Percentiles rank a stretch among this genome's conserved stretches.
phyloP scores from a whole-genome alignment of 2,797 vertebrate genomes.

The Acropternis orthonyx region DNA sequence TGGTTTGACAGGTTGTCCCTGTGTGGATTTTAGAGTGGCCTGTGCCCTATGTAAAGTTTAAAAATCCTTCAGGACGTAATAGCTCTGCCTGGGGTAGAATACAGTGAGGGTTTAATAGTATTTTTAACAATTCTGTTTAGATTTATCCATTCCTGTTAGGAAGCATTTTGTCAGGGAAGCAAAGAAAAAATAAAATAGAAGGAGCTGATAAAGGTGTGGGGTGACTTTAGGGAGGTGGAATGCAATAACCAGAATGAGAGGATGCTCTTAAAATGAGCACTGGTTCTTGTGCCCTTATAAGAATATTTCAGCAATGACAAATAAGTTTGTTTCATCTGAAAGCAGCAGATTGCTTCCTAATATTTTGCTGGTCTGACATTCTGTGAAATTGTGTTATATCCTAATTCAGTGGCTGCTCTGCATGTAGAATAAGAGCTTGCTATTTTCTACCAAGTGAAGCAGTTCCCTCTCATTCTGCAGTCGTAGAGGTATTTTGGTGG shows the following conservation, averaged over 20 bases:
- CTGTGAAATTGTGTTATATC: slow-evolving; percentile 36
- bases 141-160: neutral
- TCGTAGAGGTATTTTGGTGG: neutral
- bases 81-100: neutral
- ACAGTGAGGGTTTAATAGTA: neutral
- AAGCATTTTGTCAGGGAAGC: neutral
- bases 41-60: neutral
- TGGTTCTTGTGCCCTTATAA: neutral
- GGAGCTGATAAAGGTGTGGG: neutral
- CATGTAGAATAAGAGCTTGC: neutral
- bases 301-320: slow-evolving; percentile 15
- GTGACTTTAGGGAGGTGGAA: neutral
- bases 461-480: neutral
- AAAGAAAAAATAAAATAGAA: slow-evolving; percentile 19
- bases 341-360: slow-evolving; percentile 20
- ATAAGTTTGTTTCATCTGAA: slow-evolving; percentile 44
- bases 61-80: neutral
- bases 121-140: neutral
- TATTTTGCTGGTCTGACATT: slow-evolving; percentile 27
- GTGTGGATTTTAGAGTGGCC: neutral
- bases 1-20: neutral
- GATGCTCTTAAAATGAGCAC: neutral
- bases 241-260: neutral
- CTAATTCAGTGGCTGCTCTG: slow-evolving; percentile 38
- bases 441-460: slow-evolving; percentile 9